phyloP scores from a whole-genome alignment of 2,113 vertebrate species.

The Chloropsis hardwickii region DNA sequence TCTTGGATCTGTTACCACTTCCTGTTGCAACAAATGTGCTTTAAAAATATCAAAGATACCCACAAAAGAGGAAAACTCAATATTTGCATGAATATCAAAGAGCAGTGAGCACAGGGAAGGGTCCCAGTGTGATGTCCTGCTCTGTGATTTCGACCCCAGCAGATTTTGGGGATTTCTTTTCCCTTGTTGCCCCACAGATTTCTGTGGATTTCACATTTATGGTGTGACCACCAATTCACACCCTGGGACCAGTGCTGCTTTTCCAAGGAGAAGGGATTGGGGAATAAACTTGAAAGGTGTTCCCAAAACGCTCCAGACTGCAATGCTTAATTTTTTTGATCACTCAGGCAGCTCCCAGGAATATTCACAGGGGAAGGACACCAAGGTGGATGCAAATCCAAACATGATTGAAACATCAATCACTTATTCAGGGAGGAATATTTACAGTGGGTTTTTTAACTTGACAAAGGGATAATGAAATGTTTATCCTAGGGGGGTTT shows the following conservation, averaged over 20 bases:
- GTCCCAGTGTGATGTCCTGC: not conserved
- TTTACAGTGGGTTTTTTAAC: not conserved
- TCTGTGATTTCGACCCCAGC: not conserved
- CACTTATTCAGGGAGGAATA: not conserved
- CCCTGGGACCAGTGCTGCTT: not conserved
- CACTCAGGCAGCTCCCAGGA: not conserved
- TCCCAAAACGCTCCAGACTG: not conserved
- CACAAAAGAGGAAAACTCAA: not conserved
- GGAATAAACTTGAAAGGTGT: not conserved
- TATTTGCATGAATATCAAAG: not conserved
- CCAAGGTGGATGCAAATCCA: constrained; percentile 8
- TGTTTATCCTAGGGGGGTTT: not conserved
- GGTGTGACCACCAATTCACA: not conserved
- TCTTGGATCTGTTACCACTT: not conserved
- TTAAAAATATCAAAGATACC: not conserved
- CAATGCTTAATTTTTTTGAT: not conserved
- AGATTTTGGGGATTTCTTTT: not conserved
- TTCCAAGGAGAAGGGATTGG: not conserved
- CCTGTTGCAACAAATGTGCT: not conserved
- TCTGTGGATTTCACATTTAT: not conserved
- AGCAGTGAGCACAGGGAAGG: not conserved
- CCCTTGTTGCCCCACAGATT: not conserved
- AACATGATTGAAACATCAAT: constrained; percentile 5
- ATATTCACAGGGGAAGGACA: not conserved
- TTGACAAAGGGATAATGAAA: not conserved